Conservation (phyloP, 2,888 invertebrate species). For the Elegia similella region DNA sequence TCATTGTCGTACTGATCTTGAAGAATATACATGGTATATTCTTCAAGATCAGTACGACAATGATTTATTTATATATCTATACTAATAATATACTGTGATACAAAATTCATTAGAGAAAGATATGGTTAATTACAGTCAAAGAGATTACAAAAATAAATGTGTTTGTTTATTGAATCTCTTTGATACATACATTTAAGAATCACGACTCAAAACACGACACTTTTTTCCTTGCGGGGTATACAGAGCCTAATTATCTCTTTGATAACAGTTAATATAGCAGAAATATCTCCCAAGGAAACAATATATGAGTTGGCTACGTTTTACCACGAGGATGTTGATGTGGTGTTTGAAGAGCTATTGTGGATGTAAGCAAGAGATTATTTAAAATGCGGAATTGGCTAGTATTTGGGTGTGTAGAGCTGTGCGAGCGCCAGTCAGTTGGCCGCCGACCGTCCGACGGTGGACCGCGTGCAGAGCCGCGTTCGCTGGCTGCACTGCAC, state of each 20-base stretch:
- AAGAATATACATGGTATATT: background rate
- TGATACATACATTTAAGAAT: too few relatives aligned
- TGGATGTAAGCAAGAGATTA: slow-evolving; percentile 65
- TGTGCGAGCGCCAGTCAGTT: slow-evolving; percentile 60
- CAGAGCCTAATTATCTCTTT: too few relatives aligned
- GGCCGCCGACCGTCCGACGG: slow-evolving; percentile 72
- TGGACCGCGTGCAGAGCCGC: slow-evolving; percentile 63
- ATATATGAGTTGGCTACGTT: background rate
- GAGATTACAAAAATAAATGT: too few relatives aligned
- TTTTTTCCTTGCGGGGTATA: too few relatives aligned
- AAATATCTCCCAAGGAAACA: too few relatives aligned
- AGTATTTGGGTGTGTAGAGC: slow-evolving; percentile 58
- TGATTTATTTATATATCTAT: background rate
- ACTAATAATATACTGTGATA: too few relatives aligned
- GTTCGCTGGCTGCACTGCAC: slow-evolving; percentile 45
- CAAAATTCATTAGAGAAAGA: too few relatives aligned
- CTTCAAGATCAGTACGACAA: background rate
- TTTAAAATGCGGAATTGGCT: slow-evolving; percentile 78
- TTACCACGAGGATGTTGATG: slow-evolving; percentile 21
- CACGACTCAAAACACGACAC: too few relatives aligned
- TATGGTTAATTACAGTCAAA: too few relatives aligned
- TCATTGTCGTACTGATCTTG: background rate
- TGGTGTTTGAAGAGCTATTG: slow-evolving; percentile 11
- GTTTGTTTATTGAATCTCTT: too few relatives aligned
- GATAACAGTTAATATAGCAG: too few relatives aligned